Evolutionary conservation across 2,888 invertebrate genomes (phyloP), one percentile per base, ranked within the genome.

Genomic region (Xestia rhomboidea): DNA sequence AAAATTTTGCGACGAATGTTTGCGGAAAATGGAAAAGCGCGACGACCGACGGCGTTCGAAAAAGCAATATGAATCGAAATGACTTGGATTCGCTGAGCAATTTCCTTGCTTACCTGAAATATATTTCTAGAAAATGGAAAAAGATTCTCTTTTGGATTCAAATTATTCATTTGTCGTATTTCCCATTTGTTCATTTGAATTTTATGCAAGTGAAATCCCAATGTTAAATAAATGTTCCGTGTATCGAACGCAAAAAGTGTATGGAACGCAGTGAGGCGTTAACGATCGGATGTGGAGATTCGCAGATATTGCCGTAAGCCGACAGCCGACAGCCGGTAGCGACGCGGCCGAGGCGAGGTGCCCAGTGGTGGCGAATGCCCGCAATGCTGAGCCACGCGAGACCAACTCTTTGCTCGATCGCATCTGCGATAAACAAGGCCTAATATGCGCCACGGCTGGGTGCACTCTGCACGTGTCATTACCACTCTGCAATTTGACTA

Each of bases 381-480:
- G 94, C 93, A 91, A 95, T 96, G 93, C 73, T 92, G 93, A 94
- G 79, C 91, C 92, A 90, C 91, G 95, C 95, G 95, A 91, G 92
- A 95, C 95, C 89, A 84, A 82, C 62, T 80, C 62, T 41, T 79
- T 77, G 76, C 72, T 80, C 75, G 78, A 80, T 78, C 82, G 78
- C 72, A 57, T 72, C 68, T 74, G 81, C 70, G 51, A 77, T 88
- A 79, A 81, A 64, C 81, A 84, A 86, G 71, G 77, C 78, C 73
- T 77, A n/a, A n/a, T n/a, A 73, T 69, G 73, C 64, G 73, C 27
- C 63, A 74, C 24, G 76, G 77, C 76, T 70, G 71, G 81, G 69
- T 87, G 82, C 76, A 46, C 64, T 46, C 68, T 63, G 46, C 77
- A 74, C 69, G 84, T 81, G 73, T 81, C 77, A 86, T 85, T 80